Conservation (phyloP, 2,888 invertebrate genomes). For the Trichopoda pennipes region DNA sequence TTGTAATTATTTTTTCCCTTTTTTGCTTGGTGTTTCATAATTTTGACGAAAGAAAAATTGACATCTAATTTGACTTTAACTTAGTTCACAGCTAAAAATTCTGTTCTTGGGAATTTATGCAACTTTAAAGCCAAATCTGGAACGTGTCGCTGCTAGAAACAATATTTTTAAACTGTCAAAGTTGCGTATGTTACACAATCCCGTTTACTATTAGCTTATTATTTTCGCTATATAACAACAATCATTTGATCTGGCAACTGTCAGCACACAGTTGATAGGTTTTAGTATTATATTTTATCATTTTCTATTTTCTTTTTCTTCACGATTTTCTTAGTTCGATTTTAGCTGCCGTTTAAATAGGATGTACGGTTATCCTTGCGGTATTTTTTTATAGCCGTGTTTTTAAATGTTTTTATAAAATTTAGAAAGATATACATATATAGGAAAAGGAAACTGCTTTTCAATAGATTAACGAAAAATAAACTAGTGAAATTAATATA, state of each 20-base stretch:
- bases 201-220: no score
- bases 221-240: neutral
- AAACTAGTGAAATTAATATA: slow-evolving; percentile 76
- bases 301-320: slow-evolving; percentile 44
- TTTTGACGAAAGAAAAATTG: no score
- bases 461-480: slow-evolving; percentile 48
- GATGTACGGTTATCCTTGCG: slow-evolving; percentile 30
- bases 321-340: slow-evolving; percentile 59
- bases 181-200: no score
- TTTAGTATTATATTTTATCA: slow-evolving; percentile 7
- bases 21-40: no score
- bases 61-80: no score
- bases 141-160: no score
- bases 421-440: slow-evolving; percentile 17
- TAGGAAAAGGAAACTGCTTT: slow-evolving; percentile 10
- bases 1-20: no score
- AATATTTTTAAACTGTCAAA: no score
- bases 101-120: no score
- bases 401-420: slow-evolving; percentile 34
- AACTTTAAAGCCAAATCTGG: no score
- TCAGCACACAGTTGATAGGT: slow-evolving; percentile 5
- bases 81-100: no score
- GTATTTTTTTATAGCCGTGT: slow-evolving; percentile 47
- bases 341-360: slow-evolving; percentile 56
- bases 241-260: neutral